Conservation (phyloP, 2,888 invertebrate genomes). For the Nomada flava region DNA sequence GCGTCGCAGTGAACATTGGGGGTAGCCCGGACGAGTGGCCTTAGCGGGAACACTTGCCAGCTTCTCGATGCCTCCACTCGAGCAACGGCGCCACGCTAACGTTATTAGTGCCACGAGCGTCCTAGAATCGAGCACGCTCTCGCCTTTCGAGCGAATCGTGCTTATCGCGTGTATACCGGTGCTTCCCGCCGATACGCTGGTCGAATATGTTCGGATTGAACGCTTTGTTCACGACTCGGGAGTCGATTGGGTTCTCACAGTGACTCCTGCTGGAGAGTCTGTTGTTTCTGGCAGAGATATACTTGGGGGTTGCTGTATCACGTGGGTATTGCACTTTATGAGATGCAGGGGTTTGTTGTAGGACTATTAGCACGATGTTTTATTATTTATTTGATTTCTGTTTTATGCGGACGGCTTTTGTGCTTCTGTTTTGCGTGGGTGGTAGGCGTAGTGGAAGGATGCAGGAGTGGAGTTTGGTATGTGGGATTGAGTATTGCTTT, state of each 20-base stretch:
- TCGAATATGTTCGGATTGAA: constrained; percentile 10
- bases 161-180: constrained; percentile 43
- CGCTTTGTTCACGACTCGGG: constrained; percentile 20
- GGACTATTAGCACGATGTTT: too few relatives aligned
- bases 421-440: too few relatives aligned
- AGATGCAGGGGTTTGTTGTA: too few relatives aligned
- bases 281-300: not conserved
- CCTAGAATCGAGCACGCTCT: constrained; percentile 72
- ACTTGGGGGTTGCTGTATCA: not conserved
- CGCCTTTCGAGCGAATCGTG: constrained; percentile 54
- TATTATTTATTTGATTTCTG: too few relatives aligned
- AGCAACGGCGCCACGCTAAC: constrained; percentile 74
- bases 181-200: constrained; percentile 20
- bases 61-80: constrained; percentile 65
- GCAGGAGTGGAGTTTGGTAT: too few relatives aligned
- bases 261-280: not conserved
- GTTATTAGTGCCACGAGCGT: constrained; percentile 78
- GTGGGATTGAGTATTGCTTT: too few relatives aligned
- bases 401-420: too few relatives aligned
- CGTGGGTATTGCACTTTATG: not conserved
- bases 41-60: constrained; percentile 63
- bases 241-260: constrained; percentile 33
- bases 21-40: constrained; percentile 67
- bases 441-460: too few relatives aligned
- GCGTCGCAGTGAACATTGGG: constrained; percentile 30